These are phyloP conservation scores for Busseola fusca DNA, from an alignment of 2,888 invertebrate species.

Conservation along the genomic window DNA sequence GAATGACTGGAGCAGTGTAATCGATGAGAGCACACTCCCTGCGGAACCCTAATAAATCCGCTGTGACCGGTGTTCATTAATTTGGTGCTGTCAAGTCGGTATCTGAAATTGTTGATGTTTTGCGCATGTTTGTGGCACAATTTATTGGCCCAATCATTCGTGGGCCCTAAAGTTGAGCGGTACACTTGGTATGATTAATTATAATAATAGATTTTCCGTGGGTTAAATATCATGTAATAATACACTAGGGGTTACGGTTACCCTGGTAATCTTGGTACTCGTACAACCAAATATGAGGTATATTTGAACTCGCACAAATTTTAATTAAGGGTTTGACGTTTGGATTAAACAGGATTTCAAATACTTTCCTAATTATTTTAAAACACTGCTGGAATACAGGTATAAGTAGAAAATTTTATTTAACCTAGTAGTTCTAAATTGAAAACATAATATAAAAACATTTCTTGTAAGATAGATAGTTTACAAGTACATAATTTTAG, in stretches of 20 bases:
- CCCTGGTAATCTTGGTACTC: constrained; percentile 24
- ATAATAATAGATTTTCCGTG: constrained; percentile 69
- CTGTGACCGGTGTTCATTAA: constrained; percentile 84
- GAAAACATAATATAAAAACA: not conserved
- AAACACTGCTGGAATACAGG: not conserved
- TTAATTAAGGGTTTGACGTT: not conserved
- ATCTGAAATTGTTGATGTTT: constrained; percentile 87
- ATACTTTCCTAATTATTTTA: not conserved
- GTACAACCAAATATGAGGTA: constrained; percentile 10
- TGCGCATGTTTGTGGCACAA: constrained; percentile 80
- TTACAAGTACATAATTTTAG: constrained; percentile 39
- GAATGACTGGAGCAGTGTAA: constrained; percentile 65
- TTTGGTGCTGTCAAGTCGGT: constrained; percentile 81
- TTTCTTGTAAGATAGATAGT: not conserved
- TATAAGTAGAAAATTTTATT: not conserved
- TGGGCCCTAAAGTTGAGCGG: constrained; percentile 73
- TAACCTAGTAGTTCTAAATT: not conserved
- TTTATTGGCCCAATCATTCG: constrained; percentile 82
- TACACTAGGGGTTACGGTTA: constrained; percentile 29
- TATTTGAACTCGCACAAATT: constrained; percentile 6
- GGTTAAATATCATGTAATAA: constrained; percentile 55
- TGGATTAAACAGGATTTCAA: constrained; percentile 3
- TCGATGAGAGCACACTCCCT: constrained; percentile 71
- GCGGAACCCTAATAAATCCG: constrained; percentile 81
- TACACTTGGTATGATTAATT: constrained; percentile 70